Percentiles rank a stretch among this genome's conserved stretches.
phyloP scores from a whole-genome alignment of 2,888 invertebrate species.

The Nemurella pictetii region DNA sequence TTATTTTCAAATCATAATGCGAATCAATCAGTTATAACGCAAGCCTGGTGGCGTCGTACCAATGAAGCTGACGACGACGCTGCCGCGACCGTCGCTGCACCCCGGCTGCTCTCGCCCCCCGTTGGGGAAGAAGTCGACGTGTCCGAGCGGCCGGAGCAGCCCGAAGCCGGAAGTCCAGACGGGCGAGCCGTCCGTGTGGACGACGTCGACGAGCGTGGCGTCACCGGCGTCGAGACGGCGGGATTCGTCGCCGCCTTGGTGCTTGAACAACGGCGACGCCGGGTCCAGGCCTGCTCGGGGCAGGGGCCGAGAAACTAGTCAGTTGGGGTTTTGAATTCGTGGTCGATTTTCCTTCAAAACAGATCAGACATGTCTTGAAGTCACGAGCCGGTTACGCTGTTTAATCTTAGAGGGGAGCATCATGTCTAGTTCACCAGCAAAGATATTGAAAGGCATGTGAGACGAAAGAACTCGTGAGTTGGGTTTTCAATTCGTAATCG shows the following conservation, averaged over 20 bases:
- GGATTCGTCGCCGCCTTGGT: conserved; percentile 57
- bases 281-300: conserved; percentile 55
- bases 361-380: no score
- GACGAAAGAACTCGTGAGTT: no score
- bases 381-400: no score
- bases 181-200: conserved; percentile 67
- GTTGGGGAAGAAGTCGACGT: conserved; percentile 64
- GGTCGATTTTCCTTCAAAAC: no score
- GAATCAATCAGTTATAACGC: background rate
- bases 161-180: conserved; percentile 64
- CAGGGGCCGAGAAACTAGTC: no score
- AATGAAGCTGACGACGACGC: conserved; percentile 60
- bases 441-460: no score
- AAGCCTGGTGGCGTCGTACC: no score
- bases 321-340: no score
- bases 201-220: conserved; percentile 67
- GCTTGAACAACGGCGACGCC: conserved; percentile 62
- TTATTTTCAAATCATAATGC: background rate
- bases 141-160: conserved; percentile 61
- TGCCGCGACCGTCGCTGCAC: conserved; percentile 59
- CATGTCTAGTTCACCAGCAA: no score
- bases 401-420: no score
- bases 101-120: conserved; percentile 65
- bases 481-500: no score
- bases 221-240: conserved; percentile 64